Evolutionary conservation across 1,140 invertebrate species (phyloP).

Genomic region (Hyles euphorbiae): DNA sequence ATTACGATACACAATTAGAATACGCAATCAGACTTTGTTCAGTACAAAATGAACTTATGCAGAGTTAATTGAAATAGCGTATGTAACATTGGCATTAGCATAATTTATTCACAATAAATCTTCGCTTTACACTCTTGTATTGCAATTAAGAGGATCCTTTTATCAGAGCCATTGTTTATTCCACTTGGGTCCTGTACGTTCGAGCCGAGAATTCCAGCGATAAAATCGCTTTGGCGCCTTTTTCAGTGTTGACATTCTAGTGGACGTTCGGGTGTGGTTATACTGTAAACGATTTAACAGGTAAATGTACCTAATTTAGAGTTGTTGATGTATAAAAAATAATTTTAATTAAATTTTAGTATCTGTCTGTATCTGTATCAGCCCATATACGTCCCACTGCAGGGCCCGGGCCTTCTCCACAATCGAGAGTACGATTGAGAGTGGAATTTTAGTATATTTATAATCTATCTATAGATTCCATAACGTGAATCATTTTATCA

Average conservation of each 20-base stretch:
- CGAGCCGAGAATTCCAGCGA: not conserved
- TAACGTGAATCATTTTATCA: too few species aligned
- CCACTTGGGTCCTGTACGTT: constrained; percentile 18
- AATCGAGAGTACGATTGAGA: too few species aligned
- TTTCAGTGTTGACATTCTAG: constrained; percentile 7
- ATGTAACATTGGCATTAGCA: constrained; percentile 38
- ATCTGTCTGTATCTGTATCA: too few species aligned
- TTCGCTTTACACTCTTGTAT: constrained; percentile 35
- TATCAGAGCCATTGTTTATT: constrained; percentile 34
- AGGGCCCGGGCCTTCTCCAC: too few species aligned
- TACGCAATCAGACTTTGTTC: too few species aligned
- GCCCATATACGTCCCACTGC: too few species aligned
- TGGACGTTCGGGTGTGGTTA: constrained; percentile 1
- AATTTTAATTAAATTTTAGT: too few species aligned
- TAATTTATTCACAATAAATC: constrained; percentile 56
- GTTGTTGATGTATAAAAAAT: too few species aligned
- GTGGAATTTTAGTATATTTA: too few species aligned
- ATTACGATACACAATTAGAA: constrained; percentile 1
- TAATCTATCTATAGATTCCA: too few species aligned
- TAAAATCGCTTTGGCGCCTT: constrained; percentile 7
- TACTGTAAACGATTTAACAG: not conserved
- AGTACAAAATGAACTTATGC: constrained; percentile 4
- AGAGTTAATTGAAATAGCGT: constrained; percentile 22
- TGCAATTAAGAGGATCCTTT: constrained; percentile 48
- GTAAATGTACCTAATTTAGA: too few species aligned